Conservation (phyloP, 1,140 invertebrate species). For the Sweltsa coloradensis region DNA sequence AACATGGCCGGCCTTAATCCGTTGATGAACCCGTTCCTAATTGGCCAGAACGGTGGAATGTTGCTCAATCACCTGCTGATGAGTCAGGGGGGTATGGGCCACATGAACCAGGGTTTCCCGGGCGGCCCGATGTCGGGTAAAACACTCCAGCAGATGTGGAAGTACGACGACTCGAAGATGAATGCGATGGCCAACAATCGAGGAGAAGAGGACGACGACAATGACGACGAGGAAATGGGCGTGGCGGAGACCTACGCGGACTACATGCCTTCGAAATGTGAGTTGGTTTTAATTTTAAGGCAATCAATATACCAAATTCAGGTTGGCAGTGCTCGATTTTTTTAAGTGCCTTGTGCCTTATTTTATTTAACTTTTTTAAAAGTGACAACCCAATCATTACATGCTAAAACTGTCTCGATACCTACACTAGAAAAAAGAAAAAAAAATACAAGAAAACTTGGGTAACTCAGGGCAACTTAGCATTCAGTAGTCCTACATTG, state of each 20-base stretch:
- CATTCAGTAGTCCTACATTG: too few relatives aligned
- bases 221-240: slow-evolving; percentile 91
- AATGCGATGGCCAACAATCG: slow-evolving; percentile 30
- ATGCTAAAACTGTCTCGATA: too few relatives aligned
- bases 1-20: slow-evolving; percentile 23
- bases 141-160: slow-evolving; percentile 40
- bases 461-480: too few relatives aligned
- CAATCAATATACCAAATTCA: too few relatives aligned
- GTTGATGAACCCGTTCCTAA: slow-evolving; percentile 12
- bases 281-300: slow-evolving; percentile 23
- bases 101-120: slow-evolving; percentile 28
- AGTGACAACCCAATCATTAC: too few relatives aligned
- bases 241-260: slow-evolving; percentile 96
- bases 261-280: slow-evolving; percentile 93
- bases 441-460: too few relatives aligned
- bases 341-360: not conserved
- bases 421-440: too few relatives aligned
- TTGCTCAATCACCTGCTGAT: slow-evolving; percentile 29
- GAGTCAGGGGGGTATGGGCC: slow-evolving; percentile 27
- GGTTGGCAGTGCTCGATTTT: too few relatives aligned
- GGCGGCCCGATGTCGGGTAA: slow-evolving; percentile 29
- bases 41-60: slow-evolving; percentile 12
- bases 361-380: too few relatives aligned
- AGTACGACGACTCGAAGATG: slow-evolving; percentile 29
- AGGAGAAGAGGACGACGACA: slow-evolving; percentile 67